Evolutionary conservation across 2,888 invertebrate species (phyloP).

Genomic region (Thelaira solivaga): DNA sequence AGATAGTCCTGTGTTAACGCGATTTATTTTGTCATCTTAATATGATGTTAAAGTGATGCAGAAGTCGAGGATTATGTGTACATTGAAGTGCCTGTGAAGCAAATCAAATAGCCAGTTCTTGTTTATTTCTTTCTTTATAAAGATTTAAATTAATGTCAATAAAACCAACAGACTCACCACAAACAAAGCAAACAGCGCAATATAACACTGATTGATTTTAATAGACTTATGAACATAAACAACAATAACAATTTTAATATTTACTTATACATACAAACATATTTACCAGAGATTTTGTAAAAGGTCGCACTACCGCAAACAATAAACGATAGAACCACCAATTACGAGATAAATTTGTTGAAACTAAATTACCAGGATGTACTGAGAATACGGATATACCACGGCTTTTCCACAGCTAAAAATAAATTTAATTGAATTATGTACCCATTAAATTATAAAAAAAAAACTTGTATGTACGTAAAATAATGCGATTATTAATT

Average conservation of each 20-base stretch:
- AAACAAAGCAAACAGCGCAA: neutral
- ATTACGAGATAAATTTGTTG: conserved; percentile 84
- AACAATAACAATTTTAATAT: neutral
- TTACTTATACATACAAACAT: neutral
- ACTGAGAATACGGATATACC: conserved; percentile 87
- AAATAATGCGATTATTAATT: too few relatives aligned
- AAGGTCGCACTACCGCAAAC: conserved; percentile 91
- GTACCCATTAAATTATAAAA: neutral
- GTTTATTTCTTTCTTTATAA: neutral
- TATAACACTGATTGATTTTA: conserved; percentile 20
- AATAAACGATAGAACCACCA: conserved; percentile 91
- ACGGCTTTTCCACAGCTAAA: conserved; percentile 81
- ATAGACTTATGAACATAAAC: conserved; percentile 14
- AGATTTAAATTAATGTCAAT: conserved; percentile 37
- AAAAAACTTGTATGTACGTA: too few relatives aligned
- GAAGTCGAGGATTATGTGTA: too few relatives aligned
- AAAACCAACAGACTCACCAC: neutral
- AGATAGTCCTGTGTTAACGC: too few relatives aligned
- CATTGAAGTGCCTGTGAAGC: neutral
- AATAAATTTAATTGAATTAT: conserved; percentile 3
- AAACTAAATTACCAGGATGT: conserved; percentile 96
- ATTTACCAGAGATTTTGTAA: conserved; percentile 94
- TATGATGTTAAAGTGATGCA: too few relatives aligned
- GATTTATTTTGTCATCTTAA: too few relatives aligned
- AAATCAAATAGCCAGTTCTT: conserved; percentile 5